Base-by-base conservation (phyloP, 2,113 vertebrate genomes). In the Bos javanicus region DNA sequence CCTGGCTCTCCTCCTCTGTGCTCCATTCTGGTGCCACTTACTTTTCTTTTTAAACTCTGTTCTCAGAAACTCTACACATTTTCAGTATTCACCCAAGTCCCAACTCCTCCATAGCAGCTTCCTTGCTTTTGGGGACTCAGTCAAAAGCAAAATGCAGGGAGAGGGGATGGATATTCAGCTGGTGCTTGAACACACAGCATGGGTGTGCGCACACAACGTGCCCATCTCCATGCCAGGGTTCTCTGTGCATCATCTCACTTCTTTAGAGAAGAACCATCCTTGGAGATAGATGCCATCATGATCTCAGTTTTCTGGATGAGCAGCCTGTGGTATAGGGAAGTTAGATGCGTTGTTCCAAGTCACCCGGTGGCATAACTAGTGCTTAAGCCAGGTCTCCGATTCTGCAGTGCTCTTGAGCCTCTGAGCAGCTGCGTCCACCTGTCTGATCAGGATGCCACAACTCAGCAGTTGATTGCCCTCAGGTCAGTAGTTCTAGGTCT, bases 201-300 rank as follows among this genome's bases (percentile, higher is more conserved):
- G 46, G 9, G 3, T 74, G 52, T 84, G 76, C 3, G 4, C 54
- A 54, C 23, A 17, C 6, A n/a, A 2, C 46, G 2, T 8, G 10
- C 39, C 87, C 13, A 23, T 26, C 43, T 23, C 25, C 23, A 0
- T 5, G 21, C 84, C 83, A 15, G 0, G 2, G 5, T 25, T 19
- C 83, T 50, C 33, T 12, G 6, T 2, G 9, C 23, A 0, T 30
- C 10, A 2, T 17, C 54, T 57, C 17, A 10, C 30, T 56, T 43
- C 82, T 84, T 62, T 39, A 33, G 64, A 87, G 48, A 87, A 62
- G 48, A 33, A 1, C 10, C 8, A 1, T 19, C 23, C 56, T 80
- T 36, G 57, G 92, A 87, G 81, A 33, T 23, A n/a, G 59, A 5
- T 19, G 52, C 21, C 52, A 11, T 21, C 39, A 0, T 48, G 50